Conservation (phyloP, 2,113 vertebrate species). For the Toxotes chatareus region DNA sequence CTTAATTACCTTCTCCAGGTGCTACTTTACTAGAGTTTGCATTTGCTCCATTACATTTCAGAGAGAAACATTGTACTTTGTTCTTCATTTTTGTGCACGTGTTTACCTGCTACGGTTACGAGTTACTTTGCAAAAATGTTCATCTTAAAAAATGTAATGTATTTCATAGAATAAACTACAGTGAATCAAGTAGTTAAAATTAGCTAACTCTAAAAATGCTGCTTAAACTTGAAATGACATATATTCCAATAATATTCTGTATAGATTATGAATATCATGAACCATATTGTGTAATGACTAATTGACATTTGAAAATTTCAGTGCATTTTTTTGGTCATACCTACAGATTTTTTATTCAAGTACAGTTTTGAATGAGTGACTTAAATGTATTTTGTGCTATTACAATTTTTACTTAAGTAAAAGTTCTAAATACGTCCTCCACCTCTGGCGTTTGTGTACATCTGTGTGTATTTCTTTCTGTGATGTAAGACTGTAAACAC, state of each 20-base stretch:
- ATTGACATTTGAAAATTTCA: neutral
- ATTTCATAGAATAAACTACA: neutral
- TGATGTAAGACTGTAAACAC: slow-evolving; percentile 43
- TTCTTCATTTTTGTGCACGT: neutral
- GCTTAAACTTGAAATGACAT: neutral
- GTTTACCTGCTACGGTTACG: neutral
- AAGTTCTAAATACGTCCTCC: neutral
- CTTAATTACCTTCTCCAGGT: neutral
- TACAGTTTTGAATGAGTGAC: neutral
- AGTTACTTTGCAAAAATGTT: neutral
- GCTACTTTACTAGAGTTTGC: neutral
- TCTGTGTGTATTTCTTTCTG: neutral
- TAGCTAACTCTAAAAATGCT: neutral
- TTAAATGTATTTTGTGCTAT: neutral
- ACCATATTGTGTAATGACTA: neutral
- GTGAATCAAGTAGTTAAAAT: neutral
- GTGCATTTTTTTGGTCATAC: neutral
- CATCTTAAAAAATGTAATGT: neutral
- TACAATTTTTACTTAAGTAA: neutral
- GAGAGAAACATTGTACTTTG: neutral
- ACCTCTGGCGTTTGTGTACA: neutral
- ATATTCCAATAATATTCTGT: neutral
- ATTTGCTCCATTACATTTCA: neutral
- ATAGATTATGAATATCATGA: neutral
- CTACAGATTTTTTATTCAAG: neutral